phyloP scores from a whole-genome alignment of 2,888 invertebrate species.

The Parnassius smintheus region DNA sequence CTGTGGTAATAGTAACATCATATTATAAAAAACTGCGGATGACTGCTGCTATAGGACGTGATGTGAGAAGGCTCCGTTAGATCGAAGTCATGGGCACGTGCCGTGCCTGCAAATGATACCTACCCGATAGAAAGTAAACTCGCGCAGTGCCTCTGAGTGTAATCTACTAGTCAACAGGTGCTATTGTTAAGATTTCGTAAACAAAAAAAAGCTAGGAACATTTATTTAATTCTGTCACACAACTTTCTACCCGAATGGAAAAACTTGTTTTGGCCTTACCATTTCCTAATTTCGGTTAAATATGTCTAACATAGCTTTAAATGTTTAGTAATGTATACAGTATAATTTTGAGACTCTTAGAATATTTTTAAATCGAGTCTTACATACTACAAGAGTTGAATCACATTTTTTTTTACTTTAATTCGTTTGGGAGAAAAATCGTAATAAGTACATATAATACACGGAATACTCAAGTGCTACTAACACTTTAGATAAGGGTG shows the following conservation, averaged over 20 bases:
- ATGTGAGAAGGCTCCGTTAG: slow-evolving; percentile 58
- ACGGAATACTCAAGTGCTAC: slow-evolving; percentile 24
- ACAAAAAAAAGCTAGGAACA: slow-evolving; percentile 28
- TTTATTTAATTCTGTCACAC: slow-evolving; percentile 19
- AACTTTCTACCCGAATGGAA: slow-evolving; percentile 10
- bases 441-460: slow-evolving; percentile 16
- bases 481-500: slow-evolving; percentile 27
- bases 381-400: too few relatives aligned
- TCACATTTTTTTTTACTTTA: neutral
- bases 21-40: neutral
- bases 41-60: slow-evolving; percentile 33
- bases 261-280: neutral
- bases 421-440: slow-evolving; percentile 15
- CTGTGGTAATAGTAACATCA: too few relatives aligned
- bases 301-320: neutral
- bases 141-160: slow-evolving; percentile 44
- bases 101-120: slow-evolving; percentile 62
- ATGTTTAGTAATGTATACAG: too few relatives aligned
- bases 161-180: slow-evolving; percentile 41
- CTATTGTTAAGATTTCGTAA: slow-evolving; percentile 48
- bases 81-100: slow-evolving; percentile 52
- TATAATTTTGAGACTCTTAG: too few relatives aligned
- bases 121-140: slow-evolving; percentile 69
- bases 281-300: neutral
- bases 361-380: too few relatives aligned